A percentile compares a stretch with the other conserved stretches of the same genome.
Conservation (phyloP, 2,797 vertebrate species). For the Sternarchorhynchus goeldii region DNA sequence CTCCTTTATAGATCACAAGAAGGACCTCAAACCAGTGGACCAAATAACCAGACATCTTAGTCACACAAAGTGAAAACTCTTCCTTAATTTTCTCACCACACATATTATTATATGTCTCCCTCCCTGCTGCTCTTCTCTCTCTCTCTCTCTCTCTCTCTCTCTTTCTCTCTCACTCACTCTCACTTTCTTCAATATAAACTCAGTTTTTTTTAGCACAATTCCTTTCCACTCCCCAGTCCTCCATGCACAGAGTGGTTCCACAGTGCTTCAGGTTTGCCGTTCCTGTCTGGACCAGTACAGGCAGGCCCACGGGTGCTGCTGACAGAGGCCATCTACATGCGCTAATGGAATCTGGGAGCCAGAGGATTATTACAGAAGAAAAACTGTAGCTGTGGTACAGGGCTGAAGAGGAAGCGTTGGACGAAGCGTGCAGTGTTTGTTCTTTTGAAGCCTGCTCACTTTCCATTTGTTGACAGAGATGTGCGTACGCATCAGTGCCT, state of each 20-base stretch:
- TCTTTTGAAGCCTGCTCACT: constrained; percentile 18
- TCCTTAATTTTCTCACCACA: constrained; percentile 14
- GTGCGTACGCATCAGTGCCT: constrained; percentile 17
- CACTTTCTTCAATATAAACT: constrained; percentile 46
- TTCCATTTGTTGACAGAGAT: constrained; percentile 48
- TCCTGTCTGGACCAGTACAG: constrained; percentile 69
- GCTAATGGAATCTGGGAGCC: constrained; percentile 56
- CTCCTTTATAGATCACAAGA: background rate
- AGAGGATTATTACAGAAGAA: constrained; percentile 58
- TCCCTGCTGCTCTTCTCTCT: background rate
- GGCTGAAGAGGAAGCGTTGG: background rate
- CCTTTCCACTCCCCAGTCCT: constrained; percentile 51
- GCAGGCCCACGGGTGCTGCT: constrained; percentile 54
- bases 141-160: background rate
- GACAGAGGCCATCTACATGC: constrained; percentile 66
- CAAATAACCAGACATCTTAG: background rate
- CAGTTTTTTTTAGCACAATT: constrained; percentile 48
- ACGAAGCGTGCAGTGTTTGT: background rate
- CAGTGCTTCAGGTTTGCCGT: constrained; percentile 59
- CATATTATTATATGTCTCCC: background rate
- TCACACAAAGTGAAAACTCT: constrained; percentile 11
- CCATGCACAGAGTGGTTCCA: constrained; percentile 54
- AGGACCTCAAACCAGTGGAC: background rate
- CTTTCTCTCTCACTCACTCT: too few relatives aligned
- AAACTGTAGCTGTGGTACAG: background rate